Evolutionary conservation across 2,888 invertebrate species (phyloP).

Genomic region (Neoascia interrupta): DNA sequence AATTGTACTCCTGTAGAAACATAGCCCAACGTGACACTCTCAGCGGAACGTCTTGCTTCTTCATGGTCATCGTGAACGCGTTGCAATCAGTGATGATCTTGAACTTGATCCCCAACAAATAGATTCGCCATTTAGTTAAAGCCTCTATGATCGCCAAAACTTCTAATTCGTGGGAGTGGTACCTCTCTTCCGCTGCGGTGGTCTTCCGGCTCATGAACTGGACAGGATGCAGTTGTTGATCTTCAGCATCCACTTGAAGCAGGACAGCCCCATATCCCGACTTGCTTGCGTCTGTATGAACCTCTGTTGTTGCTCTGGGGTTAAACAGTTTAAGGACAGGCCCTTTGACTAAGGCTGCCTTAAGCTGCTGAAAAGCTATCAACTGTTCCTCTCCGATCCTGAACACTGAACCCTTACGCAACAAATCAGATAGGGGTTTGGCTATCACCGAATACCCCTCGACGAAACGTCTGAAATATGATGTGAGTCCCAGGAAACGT

Average conservation of each 20-base stretch:
- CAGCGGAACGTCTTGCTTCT: constrained; percentile 3
- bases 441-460: constrained; percentile 6
- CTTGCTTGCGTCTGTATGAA: constrained; percentile 50
- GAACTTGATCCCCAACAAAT: constrained; percentile 45
- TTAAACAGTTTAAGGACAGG: constrained; percentile 39
- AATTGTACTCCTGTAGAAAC: constrained; percentile 33
- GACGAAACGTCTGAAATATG: constrained; percentile 55
- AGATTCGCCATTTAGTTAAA: constrained; percentile 70
- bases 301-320: constrained; percentile 27
- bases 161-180: constrained; percentile 71
- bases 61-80: constrained; percentile 56
- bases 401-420: constrained; percentile 69
- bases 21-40: constrained; percentile 29
- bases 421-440: constrained; percentile 45
- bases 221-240: constrained; percentile 68
- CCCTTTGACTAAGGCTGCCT: background rate
- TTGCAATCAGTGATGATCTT: constrained; percentile 67
- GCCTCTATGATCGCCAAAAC: constrained; percentile 70
- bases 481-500: constrained; percentile 61
- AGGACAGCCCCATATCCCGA: constrained; percentile 42
- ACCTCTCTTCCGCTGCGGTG: constrained; percentile 63
- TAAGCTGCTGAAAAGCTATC: constrained; percentile 56
- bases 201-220: constrained; percentile 71
- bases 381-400: constrained; percentile 63
- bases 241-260: constrained; percentile 53